These are phyloP conservation scores for Vulpes ferrilata DNA, from an alignment of 2,113 vertebrate species.

Conservation along the genomic window DNA sequence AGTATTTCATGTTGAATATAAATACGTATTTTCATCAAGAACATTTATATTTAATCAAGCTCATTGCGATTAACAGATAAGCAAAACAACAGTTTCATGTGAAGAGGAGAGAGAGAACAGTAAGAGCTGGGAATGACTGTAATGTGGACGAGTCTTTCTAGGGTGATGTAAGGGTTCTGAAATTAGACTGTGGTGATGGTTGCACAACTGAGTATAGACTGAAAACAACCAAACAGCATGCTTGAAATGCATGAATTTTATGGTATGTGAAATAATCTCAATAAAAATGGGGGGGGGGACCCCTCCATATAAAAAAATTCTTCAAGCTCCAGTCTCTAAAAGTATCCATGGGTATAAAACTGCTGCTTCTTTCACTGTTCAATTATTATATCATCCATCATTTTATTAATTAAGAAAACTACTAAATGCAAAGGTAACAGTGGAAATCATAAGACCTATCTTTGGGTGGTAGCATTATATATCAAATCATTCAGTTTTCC, in stretches of 20 bases:
- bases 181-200: background rate
- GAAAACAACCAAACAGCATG: background rate
- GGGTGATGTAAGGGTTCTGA: background rate
- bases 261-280: background rate
- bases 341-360: background rate
- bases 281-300: background rate
- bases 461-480: background rate
- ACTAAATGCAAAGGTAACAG: slow-evolving; percentile 6
- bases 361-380: background rate
- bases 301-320: background rate
- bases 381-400: background rate
- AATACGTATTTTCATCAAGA: background rate
- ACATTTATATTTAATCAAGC: background rate
- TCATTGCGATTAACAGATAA: background rate
- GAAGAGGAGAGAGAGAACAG: background rate
- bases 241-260: slow-evolving; percentile 32
- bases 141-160: background rate
- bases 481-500: slow-evolving; percentile 49
- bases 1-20: background rate
- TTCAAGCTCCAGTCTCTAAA: background rate
- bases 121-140: background rate
- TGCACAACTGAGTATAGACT: background rate
- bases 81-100: background rate
- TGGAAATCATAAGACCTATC: background rate
- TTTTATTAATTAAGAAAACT: background rate